These are phyloP conservation scores for Drosophila sucinea DNA, from an alignment of 1,140 invertebrate genomes.

Conservation along the genomic window DNA sequence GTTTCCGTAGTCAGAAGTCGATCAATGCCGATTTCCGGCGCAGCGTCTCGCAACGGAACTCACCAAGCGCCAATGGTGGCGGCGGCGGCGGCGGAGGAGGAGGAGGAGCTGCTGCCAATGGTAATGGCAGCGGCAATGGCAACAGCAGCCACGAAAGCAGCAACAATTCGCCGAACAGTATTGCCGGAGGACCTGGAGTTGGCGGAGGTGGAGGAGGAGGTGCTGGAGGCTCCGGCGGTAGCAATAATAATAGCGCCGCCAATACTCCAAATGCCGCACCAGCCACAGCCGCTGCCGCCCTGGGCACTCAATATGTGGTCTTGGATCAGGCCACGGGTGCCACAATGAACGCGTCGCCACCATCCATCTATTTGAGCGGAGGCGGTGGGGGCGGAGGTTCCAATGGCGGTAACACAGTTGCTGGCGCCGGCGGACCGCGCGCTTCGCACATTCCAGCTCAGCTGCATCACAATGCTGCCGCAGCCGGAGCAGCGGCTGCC, in stretches of 20 bases:
- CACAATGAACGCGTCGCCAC: slow-evolving; percentile 58
- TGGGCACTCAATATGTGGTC: slow-evolving; percentile 60
- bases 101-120: slow-evolving; percentile 28
- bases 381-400: slow-evolving; percentile 31
- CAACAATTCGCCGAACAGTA: slow-evolving; percentile 83
- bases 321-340: slow-evolving; percentile 61
- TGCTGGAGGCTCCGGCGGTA: slow-evolving; percentile 24
- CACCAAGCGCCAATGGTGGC: slow-evolving; percentile 75
- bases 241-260: slow-evolving; percentile 64
- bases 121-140: slow-evolving; percentile 41
- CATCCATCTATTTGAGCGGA: slow-evolving; percentile 54
- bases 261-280: slow-evolving; percentile 64
- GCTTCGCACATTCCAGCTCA: slow-evolving; percentile 81
- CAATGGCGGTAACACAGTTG: slow-evolving; percentile 41
- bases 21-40: slow-evolving; percentile 74
- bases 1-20: slow-evolving; percentile 72
- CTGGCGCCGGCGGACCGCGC: slow-evolving; percentile 48
- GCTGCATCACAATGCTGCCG: slow-evolving; percentile 73
- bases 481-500: slow-evolving; percentile 53
- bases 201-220: background rate
- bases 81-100: too few relatives aligned
- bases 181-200: slow-evolving; percentile 44
- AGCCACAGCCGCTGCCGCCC: slow-evolving; percentile 22
- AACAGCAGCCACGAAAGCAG: slow-evolving; percentile 79
- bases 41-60: slow-evolving; percentile 78